Conservation (phyloP, 2,888 invertebrate species). For the Sphinx pinastri region DNA sequence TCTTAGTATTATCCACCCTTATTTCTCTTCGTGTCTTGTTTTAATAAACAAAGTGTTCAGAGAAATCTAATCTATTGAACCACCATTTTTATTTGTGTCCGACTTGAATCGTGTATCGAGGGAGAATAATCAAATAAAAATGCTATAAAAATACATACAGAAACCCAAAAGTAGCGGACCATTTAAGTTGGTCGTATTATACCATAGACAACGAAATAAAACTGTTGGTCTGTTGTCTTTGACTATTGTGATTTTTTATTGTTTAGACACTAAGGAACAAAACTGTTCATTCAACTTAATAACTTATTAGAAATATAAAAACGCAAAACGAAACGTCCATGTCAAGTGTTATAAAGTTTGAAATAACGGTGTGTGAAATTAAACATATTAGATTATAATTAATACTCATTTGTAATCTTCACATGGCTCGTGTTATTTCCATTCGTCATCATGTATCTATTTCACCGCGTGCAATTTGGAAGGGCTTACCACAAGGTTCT, state of each 20-base stretch:
- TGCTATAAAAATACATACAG: constrained; percentile 34
- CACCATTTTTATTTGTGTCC: constrained; percentile 83
- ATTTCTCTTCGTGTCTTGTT: constrained; percentile 50
- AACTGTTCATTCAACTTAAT: neutral
- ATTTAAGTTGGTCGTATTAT: constrained; percentile 50
- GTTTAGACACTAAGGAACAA: neutral
- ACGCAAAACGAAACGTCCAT: neutral
- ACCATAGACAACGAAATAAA: constrained; percentile 47
- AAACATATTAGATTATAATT: no score
- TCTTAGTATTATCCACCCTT: constrained; percentile 47
- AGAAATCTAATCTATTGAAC: constrained; percentile 71
- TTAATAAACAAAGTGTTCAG: constrained; percentile 64
- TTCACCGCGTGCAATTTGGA: no score
- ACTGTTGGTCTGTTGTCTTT: constrained; percentile 8
- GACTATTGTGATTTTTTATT: neutral
- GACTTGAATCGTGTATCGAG: constrained; percentile 68
- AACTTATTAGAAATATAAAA: neutral
- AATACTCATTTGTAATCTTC: no score
- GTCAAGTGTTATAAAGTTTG: neutral
- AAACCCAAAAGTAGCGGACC: constrained; percentile 31
- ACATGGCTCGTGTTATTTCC: no score
- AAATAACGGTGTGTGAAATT: neutral
- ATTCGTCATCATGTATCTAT: no score
- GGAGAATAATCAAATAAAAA: constrained; percentile 42
- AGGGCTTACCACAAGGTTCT: no score